Evolutionary conservation across 2,113 vertebrate genomes (phyloP), one percentile per base, ranked within the genome.

Genomic region (Catharus fuscescens): DNA sequence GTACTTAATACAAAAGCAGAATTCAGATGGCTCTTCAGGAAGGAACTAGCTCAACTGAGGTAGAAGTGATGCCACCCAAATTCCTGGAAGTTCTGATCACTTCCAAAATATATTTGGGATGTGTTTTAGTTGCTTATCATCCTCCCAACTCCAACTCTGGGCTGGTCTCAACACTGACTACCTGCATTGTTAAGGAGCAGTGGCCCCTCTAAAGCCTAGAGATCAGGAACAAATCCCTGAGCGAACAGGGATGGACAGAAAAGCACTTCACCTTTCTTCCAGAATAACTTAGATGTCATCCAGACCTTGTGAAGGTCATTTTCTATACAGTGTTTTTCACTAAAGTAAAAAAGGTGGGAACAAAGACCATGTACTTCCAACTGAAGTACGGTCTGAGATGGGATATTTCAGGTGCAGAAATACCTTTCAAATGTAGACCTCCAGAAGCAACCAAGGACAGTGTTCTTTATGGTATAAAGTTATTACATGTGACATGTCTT

Each of bases 401-500:
- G 28, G 32, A n/a, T 18, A 64, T n/a, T 57, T 80, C 50, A 88
- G 54, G 60, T 89, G 57, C 2, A 5, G n/a, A 12, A 59, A 42
- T 56, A 74, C n/a, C 50, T 91, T 65, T 69, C 54, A 90, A 93
- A 82, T 71, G 31, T 53, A 90, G 62, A 73, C 47, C 29, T 92
- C 36, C 59, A 77, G 44, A 80, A 84, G 26, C 59, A 88, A 64
- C 34, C 66, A 64, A 87, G 70, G 45, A 62, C 56, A 72, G 8
- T 62, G 36, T 74, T 78, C 36, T 88, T 93, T 86, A 87, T 54
- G 40, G 29, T 44, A 6, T 67, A 89, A 82, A 52, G 19, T 87
- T 85, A 96, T 96, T 93, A 77, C 52, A 83, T 89, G 48, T 85
- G 92, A 94, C 93, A 86, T 18, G 56, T 86, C 42, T 83, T 47